These are phyloP conservation scores for Colistium nudipinnis DNA, from an alignment of 2,113 vertebrate genomes.

Conservation along the genomic window DNA sequence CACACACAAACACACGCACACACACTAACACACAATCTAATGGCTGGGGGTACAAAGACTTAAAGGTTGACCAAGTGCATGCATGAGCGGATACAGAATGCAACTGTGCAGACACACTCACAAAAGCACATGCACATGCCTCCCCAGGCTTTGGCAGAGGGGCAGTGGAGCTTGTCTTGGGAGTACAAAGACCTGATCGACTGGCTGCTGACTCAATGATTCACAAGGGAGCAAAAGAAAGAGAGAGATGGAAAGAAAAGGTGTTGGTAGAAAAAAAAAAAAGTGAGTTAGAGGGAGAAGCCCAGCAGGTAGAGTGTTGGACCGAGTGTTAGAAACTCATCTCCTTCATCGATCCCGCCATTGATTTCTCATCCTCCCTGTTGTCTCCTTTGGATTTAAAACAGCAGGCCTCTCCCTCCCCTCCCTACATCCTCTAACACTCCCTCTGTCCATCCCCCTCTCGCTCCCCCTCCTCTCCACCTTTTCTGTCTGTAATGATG, in stretches of 20 bases:
- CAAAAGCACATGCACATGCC: slow-evolving; percentile 66
- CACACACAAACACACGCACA: slow-evolving; percentile 16
- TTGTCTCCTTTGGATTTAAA: slow-evolving; percentile 80
- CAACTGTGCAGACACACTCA: slow-evolving; percentile 65
- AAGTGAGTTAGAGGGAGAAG: slow-evolving; percentile 64
- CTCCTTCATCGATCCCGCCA: slow-evolving; percentile 77
- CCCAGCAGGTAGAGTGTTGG: slow-evolving; percentile 70
- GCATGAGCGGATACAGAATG: slow-evolving; percentile 71
- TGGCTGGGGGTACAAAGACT: slow-evolving; percentile 63
- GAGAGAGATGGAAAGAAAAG: slow-evolving; percentile 42
- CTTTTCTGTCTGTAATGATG: slow-evolving; percentile 57
- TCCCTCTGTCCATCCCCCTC: slow-evolving; percentile 66
- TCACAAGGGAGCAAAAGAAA: slow-evolving; percentile 69
- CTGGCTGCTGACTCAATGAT: slow-evolving; percentile 83
- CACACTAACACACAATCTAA: slow-evolving; percentile 31
- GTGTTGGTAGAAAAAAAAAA: background rate
- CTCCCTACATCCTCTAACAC: slow-evolving; percentile 50
- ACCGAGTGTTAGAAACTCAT: slow-evolving; percentile 77
- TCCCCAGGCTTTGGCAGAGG: slow-evolving; percentile 74
- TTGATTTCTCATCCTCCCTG: slow-evolving; percentile 79
- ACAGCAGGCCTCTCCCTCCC: slow-evolving; percentile 64
- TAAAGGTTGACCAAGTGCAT: slow-evolving; percentile 66
- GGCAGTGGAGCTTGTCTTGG: slow-evolving; percentile 79
- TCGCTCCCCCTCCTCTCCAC: slow-evolving; percentile 36
- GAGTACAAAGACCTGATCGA: slow-evolving; percentile 82